phyloP scores from a whole-genome alignment of 2,888 invertebrate species.

The Xylocampa areola region DNA sequence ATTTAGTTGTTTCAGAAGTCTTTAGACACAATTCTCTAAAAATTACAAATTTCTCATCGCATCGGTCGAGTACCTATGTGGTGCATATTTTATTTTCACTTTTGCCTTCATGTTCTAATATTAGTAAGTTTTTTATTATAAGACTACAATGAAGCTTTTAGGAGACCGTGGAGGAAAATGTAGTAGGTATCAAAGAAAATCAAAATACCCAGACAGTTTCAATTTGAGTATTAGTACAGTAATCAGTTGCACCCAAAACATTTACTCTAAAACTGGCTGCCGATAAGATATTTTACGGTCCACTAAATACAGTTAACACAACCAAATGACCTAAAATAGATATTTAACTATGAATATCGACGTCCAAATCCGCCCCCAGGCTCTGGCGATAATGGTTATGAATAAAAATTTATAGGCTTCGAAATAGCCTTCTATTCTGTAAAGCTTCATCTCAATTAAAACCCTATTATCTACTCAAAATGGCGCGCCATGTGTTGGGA shows the following conservation, averaged over 20 bases:
- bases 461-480: slow-evolving; percentile 79
- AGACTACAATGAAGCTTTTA: too few relatives aligned
- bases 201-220: too few relatives aligned
- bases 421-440: slow-evolving; percentile 79
- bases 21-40: too few relatives aligned
- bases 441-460: slow-evolving; percentile 85
- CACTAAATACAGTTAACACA: slow-evolving; percentile 39
- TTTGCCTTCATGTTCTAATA: too few relatives aligned
- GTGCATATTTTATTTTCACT: too few relatives aligned
- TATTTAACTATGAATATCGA: slow-evolving; percentile 49
- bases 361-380: slow-evolving; percentile 56
- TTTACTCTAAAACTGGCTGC: slow-evolving; percentile 31
- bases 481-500: slow-evolving; percentile 75
- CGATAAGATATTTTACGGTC: slow-evolving; percentile 43
- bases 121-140: too few relatives aligned
- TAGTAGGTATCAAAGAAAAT: too few relatives aligned
- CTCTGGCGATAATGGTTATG: slow-evolving; percentile 74
- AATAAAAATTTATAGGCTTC: slow-evolving; percentile 81
- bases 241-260: slow-evolving; percentile 31
- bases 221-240: slow-evolving; percentile 8
- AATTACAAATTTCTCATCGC: too few relatives aligned
- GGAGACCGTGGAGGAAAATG: too few relatives aligned
- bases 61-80: too few relatives aligned
- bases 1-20: background rate
- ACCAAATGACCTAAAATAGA: slow-evolving; percentile 43